Evolutionary conservation across 2,797 vertebrate species (phyloP).

Genomic region (Acipenser transmontanus): DNA sequence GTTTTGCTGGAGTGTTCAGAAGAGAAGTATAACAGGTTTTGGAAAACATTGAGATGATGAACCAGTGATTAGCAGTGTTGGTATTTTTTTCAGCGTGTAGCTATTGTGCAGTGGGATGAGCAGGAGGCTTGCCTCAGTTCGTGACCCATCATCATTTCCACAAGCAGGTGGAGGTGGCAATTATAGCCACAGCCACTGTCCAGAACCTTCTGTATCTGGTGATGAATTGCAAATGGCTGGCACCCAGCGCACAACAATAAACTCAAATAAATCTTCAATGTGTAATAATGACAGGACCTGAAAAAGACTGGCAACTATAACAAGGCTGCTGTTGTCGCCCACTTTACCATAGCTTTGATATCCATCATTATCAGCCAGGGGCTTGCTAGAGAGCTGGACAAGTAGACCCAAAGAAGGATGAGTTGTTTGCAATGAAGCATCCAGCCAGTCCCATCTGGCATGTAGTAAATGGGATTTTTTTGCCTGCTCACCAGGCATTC

Average conservation of each 20-base stretch:
- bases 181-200: slow-evolving; percentile 69
- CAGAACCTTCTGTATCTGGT: slow-evolving; percentile 66
- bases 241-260: slow-evolving; percentile 69
- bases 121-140: slow-evolving; percentile 48
- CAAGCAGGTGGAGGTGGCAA: slow-evolving; percentile 77
- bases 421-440: slow-evolving; percentile 75
- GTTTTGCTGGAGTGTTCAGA: no score
- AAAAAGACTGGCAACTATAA: slow-evolving; percentile 84
- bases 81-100: slow-evolving; percentile 11
- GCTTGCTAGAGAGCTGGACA: slow-evolving; percentile 67
- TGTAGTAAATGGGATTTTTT: slow-evolving; percentile 74
- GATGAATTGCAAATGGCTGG: slow-evolving; percentile 84
- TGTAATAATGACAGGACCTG: slow-evolving; percentile 82
- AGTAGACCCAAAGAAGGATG: slow-evolving; percentile 79
- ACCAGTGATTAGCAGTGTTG: neutral
- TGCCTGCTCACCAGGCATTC: slow-evolving; percentile 59
- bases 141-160: slow-evolving; percentile 73
- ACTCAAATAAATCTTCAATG: slow-evolving; percentile 83
- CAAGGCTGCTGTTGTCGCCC: slow-evolving; percentile 80
- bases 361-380: slow-evolving; percentile 79
- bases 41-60: no score
- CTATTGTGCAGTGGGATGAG: slow-evolving; percentile 18
- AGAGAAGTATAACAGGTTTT: no score
- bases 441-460: slow-evolving; percentile 84
- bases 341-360: slow-evolving; percentile 74